phyloP scores from a whole-genome alignment of 2,797 vertebrate species.

The Parambassis ranga region DNA sequence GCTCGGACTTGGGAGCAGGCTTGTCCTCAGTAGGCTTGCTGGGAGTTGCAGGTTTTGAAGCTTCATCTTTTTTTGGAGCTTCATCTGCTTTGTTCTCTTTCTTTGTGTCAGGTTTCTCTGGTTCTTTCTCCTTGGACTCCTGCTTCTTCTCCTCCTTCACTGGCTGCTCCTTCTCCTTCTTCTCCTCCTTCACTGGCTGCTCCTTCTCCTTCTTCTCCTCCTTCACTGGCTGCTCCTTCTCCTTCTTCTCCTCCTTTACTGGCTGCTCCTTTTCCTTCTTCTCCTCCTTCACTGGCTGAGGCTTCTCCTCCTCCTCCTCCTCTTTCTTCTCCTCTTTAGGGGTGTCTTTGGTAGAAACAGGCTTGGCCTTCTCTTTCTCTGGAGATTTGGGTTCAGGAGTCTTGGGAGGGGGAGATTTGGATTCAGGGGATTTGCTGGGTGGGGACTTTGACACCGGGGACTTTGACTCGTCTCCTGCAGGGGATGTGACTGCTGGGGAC shows the following conservation, averaged over 20 bases:
- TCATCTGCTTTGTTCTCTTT: constrained; percentile 71
- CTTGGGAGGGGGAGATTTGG: constrained; percentile 68
- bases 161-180: constrained; percentile 67
- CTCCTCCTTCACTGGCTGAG: constrained; percentile 59
- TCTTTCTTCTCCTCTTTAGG: constrained; percentile 64
- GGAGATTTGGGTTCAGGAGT: constrained; percentile 71
- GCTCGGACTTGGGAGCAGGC: constrained; percentile 59
- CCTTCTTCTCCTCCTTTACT: constrained; percentile 63
- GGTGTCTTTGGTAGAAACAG: constrained; percentile 59
- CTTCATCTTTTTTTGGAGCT: constrained; percentile 58
- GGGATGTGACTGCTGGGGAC: constrained; percentile 62
- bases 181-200: constrained; percentile 57
- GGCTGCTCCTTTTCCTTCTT: constrained; percentile 68
- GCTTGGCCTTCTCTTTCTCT: constrained; percentile 66
- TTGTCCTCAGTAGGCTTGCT: constrained; percentile 69
- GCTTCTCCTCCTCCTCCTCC: constrained; percentile 54
- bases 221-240: too few relatives aligned
- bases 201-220: constrained; percentile 58
- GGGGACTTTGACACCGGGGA: constrained; percentile 69
- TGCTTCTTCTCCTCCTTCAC: constrained; percentile 60
- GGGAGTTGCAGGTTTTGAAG: constrained; percentile 53
- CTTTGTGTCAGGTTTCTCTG: constrained; percentile 63
- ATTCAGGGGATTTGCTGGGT: constrained; percentile 58
- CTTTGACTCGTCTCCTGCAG: constrained; percentile 58
- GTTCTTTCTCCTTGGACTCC: constrained; percentile 65